A percentile compares a stretch with the other conserved stretches of the same genome.
Conservation (phyloP, 2,888 invertebrate species). For the Drosophila greeni region DNA sequence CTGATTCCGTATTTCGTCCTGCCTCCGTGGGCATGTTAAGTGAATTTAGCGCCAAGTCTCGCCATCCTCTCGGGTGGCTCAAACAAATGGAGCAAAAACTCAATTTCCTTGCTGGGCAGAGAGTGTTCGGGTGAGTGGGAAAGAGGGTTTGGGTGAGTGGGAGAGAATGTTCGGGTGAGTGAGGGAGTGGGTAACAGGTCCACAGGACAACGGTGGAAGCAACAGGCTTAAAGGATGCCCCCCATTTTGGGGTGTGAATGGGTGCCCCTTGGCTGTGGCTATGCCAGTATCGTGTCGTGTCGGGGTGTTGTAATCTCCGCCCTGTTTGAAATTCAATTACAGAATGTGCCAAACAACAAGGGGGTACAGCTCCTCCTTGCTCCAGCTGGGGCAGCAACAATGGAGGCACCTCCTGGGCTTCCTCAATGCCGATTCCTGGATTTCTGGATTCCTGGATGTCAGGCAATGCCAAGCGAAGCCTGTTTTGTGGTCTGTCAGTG, state of each 20-base stretch:
- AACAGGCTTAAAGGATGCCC: conserved; percentile 28
- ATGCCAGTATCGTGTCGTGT: neutral
- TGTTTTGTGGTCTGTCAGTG: conserved; percentile 31
- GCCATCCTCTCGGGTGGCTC: conserved; percentile 7
- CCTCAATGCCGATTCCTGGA: conserved; percentile 7
- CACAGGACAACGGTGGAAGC: conserved; percentile 10
- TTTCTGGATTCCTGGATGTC: conserved; percentile 5
- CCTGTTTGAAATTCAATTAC: conserved; percentile 69
- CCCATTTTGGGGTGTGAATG: neutral
- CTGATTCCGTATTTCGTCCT: conserved; percentile 7
- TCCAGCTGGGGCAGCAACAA: conserved; percentile 31
- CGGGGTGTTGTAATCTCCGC: conserved; percentile 46
- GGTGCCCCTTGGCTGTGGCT: neutral
- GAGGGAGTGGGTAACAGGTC: conserved; percentile 8
- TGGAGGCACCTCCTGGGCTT: conserved; percentile 33
- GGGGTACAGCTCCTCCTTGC: conserved; percentile 5
- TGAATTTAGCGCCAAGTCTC: conserved; percentile 39
- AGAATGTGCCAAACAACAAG: conserved; percentile 69
- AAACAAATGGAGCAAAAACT: conserved; percentile 46
- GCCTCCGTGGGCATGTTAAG: conserved; percentile 17
- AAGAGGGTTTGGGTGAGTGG: too few species aligned
- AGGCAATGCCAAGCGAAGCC: conserved; percentile 3
- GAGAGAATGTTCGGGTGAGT: too few species aligned
- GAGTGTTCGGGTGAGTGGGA: too few species aligned
- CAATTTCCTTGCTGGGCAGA: conserved; percentile 59